These are phyloP conservation scores for Ennomos erosarius DNA, from an alignment of 2,888 invertebrate species.

Conservation along the genomic window DNA sequence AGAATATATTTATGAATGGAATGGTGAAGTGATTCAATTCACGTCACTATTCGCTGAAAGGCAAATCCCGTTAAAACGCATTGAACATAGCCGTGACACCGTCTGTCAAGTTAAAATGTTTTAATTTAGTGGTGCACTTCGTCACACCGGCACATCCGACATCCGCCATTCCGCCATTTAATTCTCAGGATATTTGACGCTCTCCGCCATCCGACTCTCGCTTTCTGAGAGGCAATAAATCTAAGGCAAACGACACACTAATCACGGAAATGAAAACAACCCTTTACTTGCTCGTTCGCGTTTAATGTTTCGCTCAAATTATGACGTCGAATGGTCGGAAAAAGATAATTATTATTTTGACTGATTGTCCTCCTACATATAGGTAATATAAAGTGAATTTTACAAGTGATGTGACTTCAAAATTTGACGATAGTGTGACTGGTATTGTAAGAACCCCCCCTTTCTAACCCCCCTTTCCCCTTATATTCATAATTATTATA, in stretches of 20 bases:
- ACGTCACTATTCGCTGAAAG: slow-evolving; percentile 50
- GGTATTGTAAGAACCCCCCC: no score
- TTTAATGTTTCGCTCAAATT: slow-evolving; percentile 67
- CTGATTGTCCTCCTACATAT: slow-evolving; percentile 41
- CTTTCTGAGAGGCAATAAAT: slow-evolving; percentile 75
- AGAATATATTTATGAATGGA: no score
- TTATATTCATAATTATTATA: no score
- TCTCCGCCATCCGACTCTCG: slow-evolving; percentile 34
- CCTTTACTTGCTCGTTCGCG: slow-evolving; percentile 67
- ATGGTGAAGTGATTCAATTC: slow-evolving; percentile 31
- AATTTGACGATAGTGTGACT: no score
- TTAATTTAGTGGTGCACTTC: slow-evolving; percentile 78
- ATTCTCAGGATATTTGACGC: slow-evolving; percentile 70
- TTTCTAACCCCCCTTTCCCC: no score
- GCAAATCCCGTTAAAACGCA: slow-evolving; percentile 63
- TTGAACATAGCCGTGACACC: slow-evolving; percentile 66
- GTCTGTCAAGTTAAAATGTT: slow-evolving; percentile 80
- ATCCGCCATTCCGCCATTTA: slow-evolving; percentile 57
- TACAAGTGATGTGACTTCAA: no score
- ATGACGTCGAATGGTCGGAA: slow-evolving; percentile 51
- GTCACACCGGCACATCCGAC: slow-evolving; percentile 68
- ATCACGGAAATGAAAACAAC: slow-evolving; percentile 80
- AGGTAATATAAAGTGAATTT: slow-evolving; percentile 36
- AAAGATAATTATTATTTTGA: slow-evolving; percentile 43
- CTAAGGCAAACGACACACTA: slow-evolving; percentile 65